Evolutionary conservation across 2,797 vertebrate genomes (phyloP), one percentile per base, ranked within the genome.

Genomic region (Adrianichthys oophorus): DNA sequence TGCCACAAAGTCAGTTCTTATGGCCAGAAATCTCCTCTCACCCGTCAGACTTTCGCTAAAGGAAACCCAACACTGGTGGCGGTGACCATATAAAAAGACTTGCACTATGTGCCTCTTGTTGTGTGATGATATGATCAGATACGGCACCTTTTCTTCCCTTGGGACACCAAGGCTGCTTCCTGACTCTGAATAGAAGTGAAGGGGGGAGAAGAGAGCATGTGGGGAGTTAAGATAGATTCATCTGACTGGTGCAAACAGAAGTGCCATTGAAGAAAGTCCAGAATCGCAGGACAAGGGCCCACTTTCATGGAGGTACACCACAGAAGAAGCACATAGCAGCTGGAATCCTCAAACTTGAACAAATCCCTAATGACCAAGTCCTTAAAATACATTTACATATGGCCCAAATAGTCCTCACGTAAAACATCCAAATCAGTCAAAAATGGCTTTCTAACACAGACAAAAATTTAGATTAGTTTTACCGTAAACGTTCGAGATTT

Each of bases 121-220:
- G 79, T 87, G 72, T 64, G 82, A 87, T 86, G 86, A 90, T 88
- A 86, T 86, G 86, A 89, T 89, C 86, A 87, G 85, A 89, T 83
- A 84, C 76, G 56, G 78, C 70, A 88, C 80, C 87, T 89, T 87
- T 85, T 87, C 81, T 85, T 86, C 86, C 82, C 79, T 65, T 60
- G 29, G 68, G 80, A 61, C 68, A 85, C 56, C 2, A 69, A 86
- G 84, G 74, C 78, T 43, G 74, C 83, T 91, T 92, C 88, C 90
- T 91, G 87, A 84, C 77, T 90, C 84, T 91, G 82, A 91, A 91
- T 88, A 81, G 78, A 79, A 69, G 62, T 50, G 73, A 52, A 26
- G 23, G 55, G 50, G 41, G 32, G 17, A 15, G 26, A 4, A 43
- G 7, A 19, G 56, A 32, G 56, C 14, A 23, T 46, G 64, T 5